phyloP scores from a whole-genome alignment of 2,888 invertebrate species.

The Drosophila fungiperda region DNA sequence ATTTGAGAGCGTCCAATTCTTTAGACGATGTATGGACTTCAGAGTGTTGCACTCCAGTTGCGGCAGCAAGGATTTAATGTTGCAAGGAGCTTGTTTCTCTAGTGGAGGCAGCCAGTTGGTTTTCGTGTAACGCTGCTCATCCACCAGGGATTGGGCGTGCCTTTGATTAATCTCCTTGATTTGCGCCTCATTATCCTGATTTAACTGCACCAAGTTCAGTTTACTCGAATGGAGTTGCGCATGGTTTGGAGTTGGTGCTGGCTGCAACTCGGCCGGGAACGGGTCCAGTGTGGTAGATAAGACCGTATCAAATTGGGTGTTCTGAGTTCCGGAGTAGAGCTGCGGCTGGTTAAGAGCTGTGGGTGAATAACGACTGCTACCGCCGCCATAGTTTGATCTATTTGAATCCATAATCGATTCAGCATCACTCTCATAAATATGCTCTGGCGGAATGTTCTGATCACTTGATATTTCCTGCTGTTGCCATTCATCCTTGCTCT shows the following conservation, averaged over 20 bases:
- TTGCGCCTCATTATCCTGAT: conserved; percentile 18
- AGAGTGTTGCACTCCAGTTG: not conserved
- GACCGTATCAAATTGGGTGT: not conserved
- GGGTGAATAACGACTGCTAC: not conserved
- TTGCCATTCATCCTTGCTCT: not conserved
- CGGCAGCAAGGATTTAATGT: not conserved
- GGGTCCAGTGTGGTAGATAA: not conserved
- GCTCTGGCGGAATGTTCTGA: not conserved
- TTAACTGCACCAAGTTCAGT: not conserved
- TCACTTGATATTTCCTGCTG: not conserved
- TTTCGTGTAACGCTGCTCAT: conserved; percentile 14
- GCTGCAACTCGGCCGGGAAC: not conserved
- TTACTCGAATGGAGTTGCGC: not conserved
- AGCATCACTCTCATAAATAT: not conserved
- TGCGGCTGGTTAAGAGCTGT: not conserved
- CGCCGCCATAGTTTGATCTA: not conserved
- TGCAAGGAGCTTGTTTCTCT: not conserved
- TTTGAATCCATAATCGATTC: not conserved
- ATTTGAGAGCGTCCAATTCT: conserved; percentile 35
- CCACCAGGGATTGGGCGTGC: conserved; percentile 16
- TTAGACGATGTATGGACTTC: conserved; percentile 43
- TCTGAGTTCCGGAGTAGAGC: not conserved
- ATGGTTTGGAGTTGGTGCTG: not conserved
- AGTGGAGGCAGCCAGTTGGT: not conserved
- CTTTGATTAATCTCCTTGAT: conserved; percentile 32